phyloP scores from a whole-genome alignment of 1,140 invertebrate species.

The Drosophila pectinifera region DNA sequence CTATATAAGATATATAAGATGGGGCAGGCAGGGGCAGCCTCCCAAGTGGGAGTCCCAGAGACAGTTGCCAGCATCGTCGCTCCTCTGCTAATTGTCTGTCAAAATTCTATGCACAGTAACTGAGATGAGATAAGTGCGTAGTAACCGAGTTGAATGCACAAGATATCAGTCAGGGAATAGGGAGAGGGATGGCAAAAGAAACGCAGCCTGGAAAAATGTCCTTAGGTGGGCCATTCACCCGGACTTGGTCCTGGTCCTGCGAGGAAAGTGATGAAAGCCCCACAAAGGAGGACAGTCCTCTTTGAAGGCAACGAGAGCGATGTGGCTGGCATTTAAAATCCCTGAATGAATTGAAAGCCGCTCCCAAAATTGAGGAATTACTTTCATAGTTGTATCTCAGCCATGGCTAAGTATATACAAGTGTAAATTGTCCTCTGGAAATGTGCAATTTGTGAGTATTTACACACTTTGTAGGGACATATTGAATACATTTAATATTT shows the following conservation, averaged over 20 bases:
- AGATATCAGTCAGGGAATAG: too few relatives aligned
- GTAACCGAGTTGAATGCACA: constrained; percentile 69
- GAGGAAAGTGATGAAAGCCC: constrained; percentile 24
- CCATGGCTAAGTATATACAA: not conserved
- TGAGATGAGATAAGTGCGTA: constrained; percentile 76
- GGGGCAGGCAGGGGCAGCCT: not conserved
- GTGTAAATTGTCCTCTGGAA: not conserved
- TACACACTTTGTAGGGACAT: not conserved
- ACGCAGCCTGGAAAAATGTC: constrained; percentile 32
- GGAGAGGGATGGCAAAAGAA: constrained; percentile 18
- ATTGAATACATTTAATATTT: not conserved
- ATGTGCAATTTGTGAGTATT: not conserved
- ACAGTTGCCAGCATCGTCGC: constrained; percentile 54
- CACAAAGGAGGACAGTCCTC: constrained; percentile 33
- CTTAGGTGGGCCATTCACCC: constrained; percentile 36
- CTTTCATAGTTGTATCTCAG: constrained; percentile 30
- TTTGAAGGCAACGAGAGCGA: constrained; percentile 27
- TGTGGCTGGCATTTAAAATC: constrained; percentile 30
- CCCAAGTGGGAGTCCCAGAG: constrained; percentile 28
- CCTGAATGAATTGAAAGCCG: constrained; percentile 25
- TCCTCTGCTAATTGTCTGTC: constrained; percentile 78
- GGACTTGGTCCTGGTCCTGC: constrained; percentile 22
- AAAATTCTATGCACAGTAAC: constrained; percentile 75
- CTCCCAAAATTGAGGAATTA: constrained; percentile 1
- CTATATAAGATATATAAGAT: not conserved